phyloP scores from a whole-genome alignment of 2,113 vertebrate species.

The Amazona vittata region DNA sequence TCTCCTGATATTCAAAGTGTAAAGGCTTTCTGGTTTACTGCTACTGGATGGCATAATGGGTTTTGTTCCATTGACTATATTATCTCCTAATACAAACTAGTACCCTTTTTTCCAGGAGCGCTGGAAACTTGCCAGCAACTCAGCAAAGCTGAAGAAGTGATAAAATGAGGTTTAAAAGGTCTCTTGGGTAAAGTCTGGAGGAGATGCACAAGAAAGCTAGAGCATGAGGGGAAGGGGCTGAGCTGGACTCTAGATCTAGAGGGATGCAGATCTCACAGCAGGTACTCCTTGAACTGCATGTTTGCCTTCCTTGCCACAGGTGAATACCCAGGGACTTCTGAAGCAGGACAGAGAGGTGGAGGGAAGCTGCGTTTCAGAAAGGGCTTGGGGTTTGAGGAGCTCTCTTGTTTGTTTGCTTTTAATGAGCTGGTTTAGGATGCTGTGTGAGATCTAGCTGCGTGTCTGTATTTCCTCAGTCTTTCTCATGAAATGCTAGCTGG shows the following conservation, averaged over 20 bases:
- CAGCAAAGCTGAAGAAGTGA: background rate
- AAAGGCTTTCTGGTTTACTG: background rate
- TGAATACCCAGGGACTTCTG: background rate
- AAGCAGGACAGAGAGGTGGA: background rate
- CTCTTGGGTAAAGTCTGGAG: background rate
- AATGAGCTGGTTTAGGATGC: background rate
- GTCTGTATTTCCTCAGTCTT: background rate
- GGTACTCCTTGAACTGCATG: background rate
- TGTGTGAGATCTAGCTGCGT: background rate
- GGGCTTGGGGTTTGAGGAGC: background rate
- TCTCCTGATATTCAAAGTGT: background rate
- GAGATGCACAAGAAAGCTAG: background rate
- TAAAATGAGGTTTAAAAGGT: background rate
- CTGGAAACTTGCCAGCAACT: background rate
- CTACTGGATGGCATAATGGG: background rate
- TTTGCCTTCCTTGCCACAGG: background rate
- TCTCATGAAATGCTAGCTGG: background rate
- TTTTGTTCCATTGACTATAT: background rate
- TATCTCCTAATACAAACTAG: background rate
- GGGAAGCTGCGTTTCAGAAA: background rate
- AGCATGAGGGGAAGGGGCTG: background rate
- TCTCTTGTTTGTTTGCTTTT: constrained; percentile 3
- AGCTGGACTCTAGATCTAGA: background rate
- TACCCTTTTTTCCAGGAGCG: background rate
- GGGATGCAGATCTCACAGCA: background rate